Evolutionary conservation across 2,888 invertebrate genomes (phyloP), one percentile per base, ranked within the genome.

Genomic region (Luperina testacea): DNA sequence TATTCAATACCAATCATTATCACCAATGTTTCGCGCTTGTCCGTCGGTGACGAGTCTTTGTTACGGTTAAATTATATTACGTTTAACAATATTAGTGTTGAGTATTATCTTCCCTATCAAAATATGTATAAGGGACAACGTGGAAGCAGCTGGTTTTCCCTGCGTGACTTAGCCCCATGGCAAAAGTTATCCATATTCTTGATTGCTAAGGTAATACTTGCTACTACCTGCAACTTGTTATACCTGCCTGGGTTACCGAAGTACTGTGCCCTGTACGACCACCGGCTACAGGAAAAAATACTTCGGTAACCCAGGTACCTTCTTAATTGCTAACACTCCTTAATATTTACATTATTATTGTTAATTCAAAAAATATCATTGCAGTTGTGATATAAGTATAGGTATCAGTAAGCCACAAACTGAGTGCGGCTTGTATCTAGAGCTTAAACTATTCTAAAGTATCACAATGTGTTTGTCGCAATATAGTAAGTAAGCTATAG

Each of bases 301-400:
- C 53, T 53, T 20, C 17, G 53, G 53, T 53, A 53, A 53, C 20
- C 53, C 53, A 7, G 51, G 51, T 51, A 51, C 7, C 20, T 32
- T 32, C 24, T 32, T 24, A 13, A 51, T 51, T 24, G 32, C 51
- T 24, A 32, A 24, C 27, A 51, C 24, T 24, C 5, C 7, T 20
- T 48, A 32, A 27, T 51, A 24, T 51, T 51, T 11, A 48, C 20
- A 74, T 74, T 61, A 42, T 75, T 63, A 61, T 79, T 79, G 32
- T 63, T 67, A 76, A 38, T 32, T 51, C 15, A 17, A 51, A 61
- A 42, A 59, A 32, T 61, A 51, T 75, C 27, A 45, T 51, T 51
- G 17, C 45, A 77, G 11, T 77, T 65, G 77, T 77, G 77, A 57
- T 77, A 77, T 45, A 64, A 53, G 64, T 51, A 38, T 61, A 51